Evolutionary conservation across 2,888 invertebrate genomes (phyloP), one percentile per base, ranked within the genome.

Genomic region (Cosmopolites sordidus): DNA sequence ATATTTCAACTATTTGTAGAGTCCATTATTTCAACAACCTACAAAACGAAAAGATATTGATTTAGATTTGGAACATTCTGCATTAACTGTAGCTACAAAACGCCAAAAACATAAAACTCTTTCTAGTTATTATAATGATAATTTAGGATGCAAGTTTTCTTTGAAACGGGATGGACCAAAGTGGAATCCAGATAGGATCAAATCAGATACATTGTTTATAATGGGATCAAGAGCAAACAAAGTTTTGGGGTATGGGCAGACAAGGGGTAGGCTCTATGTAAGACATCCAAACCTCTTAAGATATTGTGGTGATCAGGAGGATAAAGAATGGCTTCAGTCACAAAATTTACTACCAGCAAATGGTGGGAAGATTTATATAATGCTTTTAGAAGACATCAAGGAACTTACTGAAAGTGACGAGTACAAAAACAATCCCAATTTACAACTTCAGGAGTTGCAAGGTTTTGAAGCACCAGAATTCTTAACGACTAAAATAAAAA

Each of bases 321-420:
- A 90, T 67, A 88, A 89, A 67, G 86, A 87, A 66, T 89, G 89
- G 89, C 78, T 90, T 45, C 82, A 85, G 39, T 84, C 83, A 57
- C 84, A 87, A 64, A 85, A 85, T 66, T 74, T 87, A 56, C 87
- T 87, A 73, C 87, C 88, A 55, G 84, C 87, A 27, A 86, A 86
- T 49, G 87, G 88, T 1, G 88, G 88, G 2, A 86, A 86, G 73
- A 87, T 88, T 1, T 89, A 88, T 65, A 80, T 90, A 59, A 81
- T 90, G 80, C 79, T 89, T 14, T 73, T 89, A 53, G 86, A 88
- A 65, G 90, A 90, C 66, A 86, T 89, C 42, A 79, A 83, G 72
- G 87, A 89, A 65, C 74, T 90, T 49, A 83, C 86, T 6, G 78
- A 81, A 58, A 83, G 83, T 60, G 87, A 87, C 53, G 86, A 89